phyloP scores from a whole-genome alignment of 2,888 invertebrate species.

The Scrobipalpa atriplicella region DNA sequence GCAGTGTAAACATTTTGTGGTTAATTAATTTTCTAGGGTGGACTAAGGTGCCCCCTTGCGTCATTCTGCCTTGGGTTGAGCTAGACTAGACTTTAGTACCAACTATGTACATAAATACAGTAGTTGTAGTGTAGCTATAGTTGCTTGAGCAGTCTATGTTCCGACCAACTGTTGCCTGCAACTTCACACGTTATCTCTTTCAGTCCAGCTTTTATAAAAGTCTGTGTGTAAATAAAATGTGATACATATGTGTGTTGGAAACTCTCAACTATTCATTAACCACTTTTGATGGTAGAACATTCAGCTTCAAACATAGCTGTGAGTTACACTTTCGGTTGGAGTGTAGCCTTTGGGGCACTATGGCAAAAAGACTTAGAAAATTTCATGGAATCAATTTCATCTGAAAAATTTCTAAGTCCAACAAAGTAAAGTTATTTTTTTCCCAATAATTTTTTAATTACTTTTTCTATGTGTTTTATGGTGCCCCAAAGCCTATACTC shows the following conservation, averaged over 20 bases:
- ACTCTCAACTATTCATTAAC: not conserved
- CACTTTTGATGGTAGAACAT: not conserved
- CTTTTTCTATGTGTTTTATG: no score
- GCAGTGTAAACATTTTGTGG: slow-evolving; percentile 35
- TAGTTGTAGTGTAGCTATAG: not conserved
- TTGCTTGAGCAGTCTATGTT: not conserved
- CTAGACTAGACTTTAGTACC: not conserved
- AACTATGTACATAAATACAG: slow-evolving; percentile 4
- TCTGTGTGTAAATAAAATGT: not conserved
- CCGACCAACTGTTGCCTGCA: slow-evolving; percentile 17
- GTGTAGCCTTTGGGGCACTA: no score
- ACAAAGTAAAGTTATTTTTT: no score
- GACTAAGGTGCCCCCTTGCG: not conserved
- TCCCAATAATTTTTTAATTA: no score
- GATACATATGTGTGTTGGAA: not conserved
- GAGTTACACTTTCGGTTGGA: no score
- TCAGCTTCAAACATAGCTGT: no score
- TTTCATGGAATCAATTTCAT: no score
- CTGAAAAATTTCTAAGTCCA: no score
- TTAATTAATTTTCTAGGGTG: slow-evolving; percentile 12
- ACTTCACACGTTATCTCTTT: not conserved
- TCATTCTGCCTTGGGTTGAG: not conserved
- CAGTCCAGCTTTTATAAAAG: not conserved
- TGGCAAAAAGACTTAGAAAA: no score
- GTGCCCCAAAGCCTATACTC: no score